Conservation (phyloP, 2,113 vertebrate genomes). For the Conger conger region DNA sequence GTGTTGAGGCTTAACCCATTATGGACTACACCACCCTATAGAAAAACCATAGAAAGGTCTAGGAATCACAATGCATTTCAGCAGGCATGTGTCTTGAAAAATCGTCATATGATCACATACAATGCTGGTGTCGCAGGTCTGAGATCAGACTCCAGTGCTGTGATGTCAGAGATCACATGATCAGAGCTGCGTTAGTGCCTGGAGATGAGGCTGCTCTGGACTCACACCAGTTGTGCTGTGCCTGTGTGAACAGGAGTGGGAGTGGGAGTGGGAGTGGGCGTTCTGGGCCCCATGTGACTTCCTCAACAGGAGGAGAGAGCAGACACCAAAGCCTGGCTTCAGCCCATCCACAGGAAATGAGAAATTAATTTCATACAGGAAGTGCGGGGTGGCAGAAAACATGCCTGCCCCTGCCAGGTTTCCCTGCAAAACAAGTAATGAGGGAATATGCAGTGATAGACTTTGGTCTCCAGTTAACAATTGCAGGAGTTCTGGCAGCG, state of each 20-base stretch:
- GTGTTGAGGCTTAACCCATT: background rate
- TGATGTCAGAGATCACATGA: constrained; percentile 15
- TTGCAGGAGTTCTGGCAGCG: background rate
- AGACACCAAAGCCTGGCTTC: constrained; percentile 36
- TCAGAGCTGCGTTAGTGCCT: constrained; percentile 18
- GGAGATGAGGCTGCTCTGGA: constrained; percentile 31
- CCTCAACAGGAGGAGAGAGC: constrained; percentile 45
- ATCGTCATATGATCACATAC: no score
- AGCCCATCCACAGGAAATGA: constrained; percentile 42
- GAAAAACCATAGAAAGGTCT: no score
- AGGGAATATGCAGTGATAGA: constrained; percentile 2
- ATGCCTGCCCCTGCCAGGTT: constrained; percentile 18
- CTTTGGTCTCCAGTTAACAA: background rate
- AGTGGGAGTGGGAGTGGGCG: constrained; percentile 47
- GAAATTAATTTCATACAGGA: constrained; percentile 43
- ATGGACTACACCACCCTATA: no score
- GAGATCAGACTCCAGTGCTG: background rate
- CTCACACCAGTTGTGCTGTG: constrained; percentile 25
- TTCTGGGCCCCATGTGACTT: constrained; percentile 48
- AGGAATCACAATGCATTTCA: no score
- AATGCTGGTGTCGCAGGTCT: background rate
- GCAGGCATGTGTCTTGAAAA: no score
- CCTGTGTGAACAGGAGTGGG: constrained; percentile 38
- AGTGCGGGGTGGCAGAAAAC: constrained; percentile 22
- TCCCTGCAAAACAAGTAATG: constrained; percentile 22